Percentiles rank a stretch among this genome's conserved stretches.
phyloP scores from a whole-genome alignment of 2,888 invertebrate species.

The Mactromeris polynyma region DNA sequence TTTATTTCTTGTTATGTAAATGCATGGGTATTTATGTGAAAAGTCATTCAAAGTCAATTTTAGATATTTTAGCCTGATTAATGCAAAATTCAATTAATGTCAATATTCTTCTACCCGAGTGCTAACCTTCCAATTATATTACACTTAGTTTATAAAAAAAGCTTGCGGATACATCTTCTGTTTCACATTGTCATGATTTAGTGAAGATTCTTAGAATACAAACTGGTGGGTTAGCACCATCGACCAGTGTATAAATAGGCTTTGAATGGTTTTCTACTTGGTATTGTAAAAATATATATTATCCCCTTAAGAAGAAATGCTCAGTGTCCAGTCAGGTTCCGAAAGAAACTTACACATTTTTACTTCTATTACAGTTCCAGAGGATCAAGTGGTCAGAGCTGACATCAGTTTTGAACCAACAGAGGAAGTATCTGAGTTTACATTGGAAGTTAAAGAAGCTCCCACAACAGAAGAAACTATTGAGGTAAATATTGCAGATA shows the following conservation, averaged over 20 bases:
- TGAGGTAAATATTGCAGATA: constrained; percentile 38
- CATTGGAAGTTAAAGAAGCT: constrained; percentile 56
- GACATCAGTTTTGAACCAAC: constrained; percentile 31
- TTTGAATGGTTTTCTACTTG: not conserved
- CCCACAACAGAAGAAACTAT: constrained; percentile 54
- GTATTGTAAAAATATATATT: not conserved
- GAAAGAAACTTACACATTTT: not conserved
- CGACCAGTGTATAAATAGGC: not conserved
- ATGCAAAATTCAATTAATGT: too few species aligned
- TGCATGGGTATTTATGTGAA: not conserved
- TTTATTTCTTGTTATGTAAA: not conserved
- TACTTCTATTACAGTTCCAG: constrained; percentile 48
- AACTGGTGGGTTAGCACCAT: not conserved
- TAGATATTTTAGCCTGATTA: too few species aligned
- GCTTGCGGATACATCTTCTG: too few species aligned
- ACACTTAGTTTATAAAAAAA: too few species aligned
- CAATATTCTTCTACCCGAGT: too few species aligned
- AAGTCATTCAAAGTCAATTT: not conserved
- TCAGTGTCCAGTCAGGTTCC: too few species aligned
- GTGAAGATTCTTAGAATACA: too few species aligned
- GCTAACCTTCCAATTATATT: too few species aligned
- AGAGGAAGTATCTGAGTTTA: constrained; percentile 45
- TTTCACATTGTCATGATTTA: too few species aligned
- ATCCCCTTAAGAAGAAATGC: too few species aligned
- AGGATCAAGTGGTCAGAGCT: constrained; percentile 48